These are phyloP conservation scores for Tenualosa thibaudeaui DNA, from an alignment of 2,797 vertebrate species.

Conservation along the genomic window DNA sequence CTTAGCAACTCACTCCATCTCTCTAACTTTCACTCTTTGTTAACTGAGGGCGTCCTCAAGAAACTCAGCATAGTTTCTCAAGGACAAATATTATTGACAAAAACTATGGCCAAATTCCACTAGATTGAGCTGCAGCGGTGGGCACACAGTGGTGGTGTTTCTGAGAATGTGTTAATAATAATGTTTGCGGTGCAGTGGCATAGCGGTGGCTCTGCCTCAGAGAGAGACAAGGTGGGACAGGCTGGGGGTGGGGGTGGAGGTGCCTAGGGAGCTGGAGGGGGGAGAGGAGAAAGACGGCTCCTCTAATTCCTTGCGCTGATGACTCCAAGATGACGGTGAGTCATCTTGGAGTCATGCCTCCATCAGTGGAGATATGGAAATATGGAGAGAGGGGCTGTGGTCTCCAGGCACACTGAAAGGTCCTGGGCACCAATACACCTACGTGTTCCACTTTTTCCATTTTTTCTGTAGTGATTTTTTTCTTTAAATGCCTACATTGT, in stretches of 20 bases:
- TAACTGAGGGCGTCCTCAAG: neutral
- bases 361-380: neutral
- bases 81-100: conserved; percentile 1
- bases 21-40: neutral
- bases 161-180: neutral
- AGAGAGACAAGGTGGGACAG: neutral
- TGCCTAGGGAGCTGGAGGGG: neutral
- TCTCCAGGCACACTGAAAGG: neutral
- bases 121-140: neutral
- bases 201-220: neutral
- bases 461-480: no score
- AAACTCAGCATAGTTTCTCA: neutral
- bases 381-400: neutral
- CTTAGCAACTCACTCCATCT: neutral
- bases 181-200: neutral
- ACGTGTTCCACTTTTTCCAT: neutral
- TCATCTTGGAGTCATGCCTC: neutral
- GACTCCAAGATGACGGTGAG: neutral
- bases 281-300: neutral
- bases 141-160: neutral
- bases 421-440: neutral
- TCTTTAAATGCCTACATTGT: neutral
- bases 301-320: neutral
- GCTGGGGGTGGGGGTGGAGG: neutral
- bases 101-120: neutral